phyloP scores from a whole-genome alignment of 2,797 vertebrate genomes.

The Chelidonichthys spinosus region DNA sequence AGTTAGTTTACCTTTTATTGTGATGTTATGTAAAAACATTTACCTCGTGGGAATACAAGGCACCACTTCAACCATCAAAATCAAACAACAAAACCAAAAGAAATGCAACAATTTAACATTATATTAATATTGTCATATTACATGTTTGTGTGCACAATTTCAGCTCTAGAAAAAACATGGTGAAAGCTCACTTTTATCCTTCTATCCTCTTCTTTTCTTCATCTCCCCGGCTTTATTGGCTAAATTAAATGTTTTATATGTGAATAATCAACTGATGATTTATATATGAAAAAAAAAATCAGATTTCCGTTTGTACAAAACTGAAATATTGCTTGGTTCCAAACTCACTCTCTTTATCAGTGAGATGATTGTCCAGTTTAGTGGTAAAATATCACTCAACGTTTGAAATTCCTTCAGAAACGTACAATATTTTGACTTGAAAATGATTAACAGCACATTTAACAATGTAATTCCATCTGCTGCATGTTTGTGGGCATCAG shows the following conservation, averaged over 20 bases:
- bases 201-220: not conserved
- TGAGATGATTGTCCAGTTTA: not conserved
- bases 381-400: not conserved
- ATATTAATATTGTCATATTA: not conserved
- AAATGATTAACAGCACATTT: not conserved
- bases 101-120: not conserved
- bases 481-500: not conserved
- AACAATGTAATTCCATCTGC: fast-evolving
- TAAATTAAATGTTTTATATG: not conserved
- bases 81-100: not conserved
- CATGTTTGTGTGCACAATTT: not conserved
- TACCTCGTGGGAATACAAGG: not conserved
- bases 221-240: not conserved
- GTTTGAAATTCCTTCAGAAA: not conserved
- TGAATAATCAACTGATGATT: not conserved
- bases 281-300: not conserved
- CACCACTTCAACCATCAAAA: not conserved
- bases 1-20: not conserved
- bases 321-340: not conserved
- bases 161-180: not conserved
- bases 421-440: fast-evolving
- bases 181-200: not conserved
- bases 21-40: not conserved
- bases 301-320: not conserved
- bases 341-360: not conserved